phyloP scores from a whole-genome alignment of 64 coral and sea anemone genomes.

The Montipora sp. region DNA sequence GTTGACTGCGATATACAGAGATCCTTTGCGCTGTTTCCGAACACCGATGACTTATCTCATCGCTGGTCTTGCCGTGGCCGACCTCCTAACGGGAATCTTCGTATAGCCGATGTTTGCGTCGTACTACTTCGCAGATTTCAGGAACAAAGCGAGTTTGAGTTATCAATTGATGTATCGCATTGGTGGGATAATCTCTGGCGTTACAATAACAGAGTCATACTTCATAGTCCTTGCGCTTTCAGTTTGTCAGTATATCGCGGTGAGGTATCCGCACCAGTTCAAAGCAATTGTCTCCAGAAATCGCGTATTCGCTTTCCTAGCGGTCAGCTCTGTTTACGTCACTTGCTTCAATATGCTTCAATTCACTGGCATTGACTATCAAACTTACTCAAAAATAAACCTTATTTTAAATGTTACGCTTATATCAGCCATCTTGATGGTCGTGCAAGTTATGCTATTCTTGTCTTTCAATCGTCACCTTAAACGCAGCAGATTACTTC shows the following conservation, averaged over 20 bases:
- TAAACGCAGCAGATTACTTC: background rate
- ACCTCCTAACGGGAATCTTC: slow-evolving; percentile 58
- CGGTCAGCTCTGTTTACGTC: background rate
- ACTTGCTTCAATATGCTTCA: background rate
- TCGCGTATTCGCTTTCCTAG: background rate
- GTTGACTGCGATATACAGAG: slow-evolving; percentile 38
- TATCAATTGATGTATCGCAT: background rate
- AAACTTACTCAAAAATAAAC: slow-evolving; percentile 49
- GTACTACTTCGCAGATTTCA: background rate
- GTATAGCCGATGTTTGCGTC: slow-evolving; percentile 15
- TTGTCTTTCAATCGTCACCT: slow-evolving; percentile 58
- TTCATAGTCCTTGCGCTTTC: slow-evolving; percentile 15
- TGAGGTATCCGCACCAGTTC: slow-evolving; percentile 20
- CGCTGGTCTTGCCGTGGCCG: slow-evolving; percentile 46
- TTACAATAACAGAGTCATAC: slow-evolving; percentile 24
- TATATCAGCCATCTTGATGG: slow-evolving; percentile 26
- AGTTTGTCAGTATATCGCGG: slow-evolving; percentile 18
- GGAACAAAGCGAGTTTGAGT: background rate
- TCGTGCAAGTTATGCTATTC: slow-evolving; percentile 49
- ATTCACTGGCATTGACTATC: slow-evolving; percentile 3
- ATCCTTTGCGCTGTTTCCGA: slow-evolving; percentile 81
- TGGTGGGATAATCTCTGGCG: slow-evolving; percentile 6
- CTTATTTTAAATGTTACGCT: slow-evolving; percentile 40
- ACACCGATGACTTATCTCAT: slow-evolving; percentile 66
- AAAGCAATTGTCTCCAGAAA: background rate